These are phyloP conservation scores for Melanchra persicariae DNA, from an alignment of 2,888 invertebrate species.

Conservation along the genomic window DNA sequence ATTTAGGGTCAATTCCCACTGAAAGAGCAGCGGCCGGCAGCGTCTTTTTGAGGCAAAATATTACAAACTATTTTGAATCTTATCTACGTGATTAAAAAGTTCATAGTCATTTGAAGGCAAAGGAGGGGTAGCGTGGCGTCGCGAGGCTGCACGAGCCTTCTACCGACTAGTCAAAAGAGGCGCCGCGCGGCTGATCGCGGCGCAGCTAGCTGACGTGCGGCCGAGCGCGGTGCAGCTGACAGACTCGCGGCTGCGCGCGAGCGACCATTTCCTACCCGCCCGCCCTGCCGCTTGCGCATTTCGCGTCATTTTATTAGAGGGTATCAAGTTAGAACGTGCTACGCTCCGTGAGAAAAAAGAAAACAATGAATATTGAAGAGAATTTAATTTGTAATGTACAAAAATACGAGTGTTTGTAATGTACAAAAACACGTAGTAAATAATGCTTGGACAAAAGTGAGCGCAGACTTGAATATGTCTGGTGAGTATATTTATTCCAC, in stretches of 20 bases:
- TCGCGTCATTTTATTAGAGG: constrained; percentile 16
- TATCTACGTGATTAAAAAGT: too few species aligned
- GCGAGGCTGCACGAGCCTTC: constrained; percentile 27
- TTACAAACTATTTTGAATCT: too few species aligned
- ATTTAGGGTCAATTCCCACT: neutral
- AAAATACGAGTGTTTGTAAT: constrained; percentile 26
- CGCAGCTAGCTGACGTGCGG: constrained; percentile 18
- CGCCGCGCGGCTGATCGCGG: constrained; percentile 20
- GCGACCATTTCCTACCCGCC: constrained; percentile 14
- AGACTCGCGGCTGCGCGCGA: constrained; percentile 25
- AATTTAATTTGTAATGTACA: constrained; percentile 22
- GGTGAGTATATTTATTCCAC: constrained; percentile 26
- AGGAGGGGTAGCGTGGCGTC: constrained; percentile 16
- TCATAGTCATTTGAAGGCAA: constrained; percentile 21
- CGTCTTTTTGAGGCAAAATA: too few species aligned
- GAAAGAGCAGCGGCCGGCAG: too few species aligned
- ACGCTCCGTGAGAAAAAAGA: constrained; percentile 13
- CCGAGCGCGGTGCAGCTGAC: constrained; percentile 22
- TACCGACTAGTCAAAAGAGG: constrained; percentile 24
- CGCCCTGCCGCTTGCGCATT: constrained; percentile 17
- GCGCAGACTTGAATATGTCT: constrained; percentile 20
- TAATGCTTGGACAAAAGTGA: constrained; percentile 26
- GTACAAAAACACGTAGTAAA: constrained; percentile 19
- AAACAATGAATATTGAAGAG: constrained; percentile 12
- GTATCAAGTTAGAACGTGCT: constrained; percentile 15